phyloP scores from a whole-genome alignment of 37 sponge, comb jelly and placozoan genomes.

The Halichondria panicea region DNA sequence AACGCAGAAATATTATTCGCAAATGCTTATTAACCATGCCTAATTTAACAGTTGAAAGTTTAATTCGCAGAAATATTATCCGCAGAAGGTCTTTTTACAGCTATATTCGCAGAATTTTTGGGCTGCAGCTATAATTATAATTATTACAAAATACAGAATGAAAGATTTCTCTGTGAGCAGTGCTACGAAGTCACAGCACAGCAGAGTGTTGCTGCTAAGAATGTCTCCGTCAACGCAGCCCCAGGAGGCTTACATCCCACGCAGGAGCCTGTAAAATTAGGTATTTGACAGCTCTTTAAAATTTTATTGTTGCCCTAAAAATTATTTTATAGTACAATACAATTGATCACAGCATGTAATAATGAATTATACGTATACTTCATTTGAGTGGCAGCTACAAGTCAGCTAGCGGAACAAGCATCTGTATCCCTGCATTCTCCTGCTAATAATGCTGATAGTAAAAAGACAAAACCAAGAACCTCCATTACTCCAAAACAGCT shows the following conservation, averaged over 20 bases:
- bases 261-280: conserved; percentile 4
- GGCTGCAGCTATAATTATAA: not conserved
- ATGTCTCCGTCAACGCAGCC: not conserved
- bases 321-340: no score
- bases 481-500: conserved; percentile 74
- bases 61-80: no score
- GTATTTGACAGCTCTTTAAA: no score
- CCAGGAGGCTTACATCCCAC: conserved; percentile 9
- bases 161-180: conserved; percentile 78
- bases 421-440: no score
- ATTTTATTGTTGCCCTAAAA: no score
- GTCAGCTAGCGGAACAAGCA: no score
- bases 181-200: conserved; percentile 45
- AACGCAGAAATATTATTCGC: no score
- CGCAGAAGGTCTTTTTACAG: no score
- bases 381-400: not conserved
- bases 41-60: no score
- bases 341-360: not conserved
- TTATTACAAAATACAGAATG: conserved; percentile 53
- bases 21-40: no score
- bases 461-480: conserved; percentile 53
- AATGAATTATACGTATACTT: not conserved
- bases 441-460: conserved; percentile 11
- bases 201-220: conserved; percentile 4
- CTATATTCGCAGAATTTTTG: no score